Base-by-base conservation (phyloP, 2,797 vertebrate genomes). In the Melanotaenia nigrans region DNA sequence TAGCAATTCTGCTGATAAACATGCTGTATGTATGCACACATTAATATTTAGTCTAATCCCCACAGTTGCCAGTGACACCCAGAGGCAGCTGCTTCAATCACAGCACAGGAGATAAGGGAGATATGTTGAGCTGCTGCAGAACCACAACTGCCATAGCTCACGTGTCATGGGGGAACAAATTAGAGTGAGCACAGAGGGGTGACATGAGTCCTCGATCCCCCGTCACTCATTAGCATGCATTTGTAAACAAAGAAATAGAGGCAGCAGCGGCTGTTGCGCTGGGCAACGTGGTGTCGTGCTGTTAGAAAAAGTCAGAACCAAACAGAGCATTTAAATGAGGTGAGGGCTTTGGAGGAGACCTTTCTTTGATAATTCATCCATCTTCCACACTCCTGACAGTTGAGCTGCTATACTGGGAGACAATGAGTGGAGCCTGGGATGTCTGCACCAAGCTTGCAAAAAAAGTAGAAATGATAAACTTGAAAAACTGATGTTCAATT, bases 291-390 rank as follows among this genome's bases (percentile, higher is more conserved):
- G 35, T 36, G 77, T 65, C 77, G 65, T 2, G 16, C 70, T 28
- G 79, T 85, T 80, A 74, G 83, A 71, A 22, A 51, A 71, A 85
- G 78, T 70, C 81, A 28, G 38, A 61, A 78, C 58, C 25, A 62
- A 85, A 75, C 71, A 40, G 65, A 74, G 88, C 77, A 83, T 89
- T 83, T 82, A 85, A 90, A 91, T 88, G 85, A 90, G 87, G 81
- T 71, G 78, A 85, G 78, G 61, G 81, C 20, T 68, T 77, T 59
- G 25, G 75, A 87, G 78, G 85, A 88, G 86, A 89, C 90, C 89
- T 82, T 75, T 71, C 66, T 71, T 67, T 80, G 78, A 85, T 85
- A 77, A 89, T 82, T 64, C 82, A 90, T 90, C 85, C 82, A 82
- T 90, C 89, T 89, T 86, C 75, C 58, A 61, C 0, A 38, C 47